Conservation (phyloP, 64 coral and sea anemone species). For the Dendronephthya gigantea region DNA sequence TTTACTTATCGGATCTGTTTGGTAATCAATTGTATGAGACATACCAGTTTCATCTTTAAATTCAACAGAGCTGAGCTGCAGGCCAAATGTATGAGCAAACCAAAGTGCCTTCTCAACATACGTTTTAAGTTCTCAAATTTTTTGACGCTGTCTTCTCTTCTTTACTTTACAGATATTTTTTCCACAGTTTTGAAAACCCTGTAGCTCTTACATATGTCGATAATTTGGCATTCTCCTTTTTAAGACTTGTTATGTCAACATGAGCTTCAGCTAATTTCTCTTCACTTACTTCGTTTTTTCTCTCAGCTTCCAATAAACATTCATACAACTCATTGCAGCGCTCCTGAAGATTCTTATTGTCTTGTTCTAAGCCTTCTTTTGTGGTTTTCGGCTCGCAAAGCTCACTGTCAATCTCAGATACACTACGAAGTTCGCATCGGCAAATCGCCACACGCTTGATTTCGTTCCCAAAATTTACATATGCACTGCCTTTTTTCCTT, state of each 20-base stretch:
- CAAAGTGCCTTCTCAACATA: conserved; percentile 31
- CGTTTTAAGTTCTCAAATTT: background rate
- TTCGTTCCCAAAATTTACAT: background rate
- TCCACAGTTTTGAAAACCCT: background rate
- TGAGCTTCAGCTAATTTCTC: background rate
- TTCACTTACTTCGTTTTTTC: background rate
- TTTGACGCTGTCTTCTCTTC: background rate
- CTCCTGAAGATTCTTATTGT: background rate
- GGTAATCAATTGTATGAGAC: background rate
- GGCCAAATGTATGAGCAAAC: conserved; percentile 30
- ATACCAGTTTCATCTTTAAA: background rate
- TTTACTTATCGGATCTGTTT: background rate
- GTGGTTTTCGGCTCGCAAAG: background rate
- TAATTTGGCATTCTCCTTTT: background rate
- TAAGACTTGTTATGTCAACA: background rate
- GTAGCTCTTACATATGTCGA: background rate
- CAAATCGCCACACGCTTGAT: background rate
- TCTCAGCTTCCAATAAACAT: background rate
- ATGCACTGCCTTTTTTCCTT: background rate
- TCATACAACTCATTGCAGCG: background rate
- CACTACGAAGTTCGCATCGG: background rate
- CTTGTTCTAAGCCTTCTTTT: background rate
- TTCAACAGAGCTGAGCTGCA: background rate
- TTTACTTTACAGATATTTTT: background rate
- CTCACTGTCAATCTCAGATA: background rate